These are phyloP conservation scores for Myrmecobius fasciatus DNA, from an alignment of 2,113 vertebrate species.

Conservation along the genomic window DNA sequence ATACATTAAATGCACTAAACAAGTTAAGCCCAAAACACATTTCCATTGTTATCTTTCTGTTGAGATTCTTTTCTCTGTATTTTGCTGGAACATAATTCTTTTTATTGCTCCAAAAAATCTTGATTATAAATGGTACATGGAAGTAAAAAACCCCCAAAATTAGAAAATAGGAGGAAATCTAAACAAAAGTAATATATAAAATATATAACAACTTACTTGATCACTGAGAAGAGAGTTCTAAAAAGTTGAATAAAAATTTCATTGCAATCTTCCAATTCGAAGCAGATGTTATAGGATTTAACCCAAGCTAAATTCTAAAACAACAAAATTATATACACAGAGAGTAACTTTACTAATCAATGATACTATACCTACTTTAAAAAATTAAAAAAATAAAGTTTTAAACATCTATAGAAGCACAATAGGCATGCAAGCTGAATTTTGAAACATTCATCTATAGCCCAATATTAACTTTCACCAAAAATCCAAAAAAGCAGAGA, in stretches of 20 bases:
- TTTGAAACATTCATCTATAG: constrained; percentile 22
- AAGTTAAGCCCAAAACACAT: background rate
- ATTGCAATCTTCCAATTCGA: constrained; percentile 99
- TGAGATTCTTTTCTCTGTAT: constrained; percentile 34
- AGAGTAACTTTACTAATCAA: constrained; percentile 65
- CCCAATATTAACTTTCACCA: constrained; percentile 37
- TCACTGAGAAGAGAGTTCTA: constrained; percentile 99
- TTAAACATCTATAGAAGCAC: constrained; percentile 30
- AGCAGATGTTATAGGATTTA: constrained; percentile 99
- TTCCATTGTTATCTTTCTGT: constrained; percentile 23
- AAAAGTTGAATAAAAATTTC: constrained; percentile 99
- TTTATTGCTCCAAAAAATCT: constrained; percentile 25
- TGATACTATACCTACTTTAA: constrained; percentile 50
- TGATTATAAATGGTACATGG: constrained; percentile 23
- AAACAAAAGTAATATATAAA: constrained; percentile 47
- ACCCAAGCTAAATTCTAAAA: constrained; percentile 99
- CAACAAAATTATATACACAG: constrained; percentile 67
- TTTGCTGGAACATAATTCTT: constrained; percentile 43
- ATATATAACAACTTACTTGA: constrained; percentile 92
- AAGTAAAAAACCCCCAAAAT: background rate
- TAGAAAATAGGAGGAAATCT: background rate
- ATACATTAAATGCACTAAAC: background rate
- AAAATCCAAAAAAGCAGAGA: background rate
- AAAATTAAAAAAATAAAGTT: background rate
- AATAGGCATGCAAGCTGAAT: constrained; percentile 25